Evolutionary conservation across 2,888 invertebrate genomes (phyloP).

Genomic region (Punctoribates punctum): DNA sequence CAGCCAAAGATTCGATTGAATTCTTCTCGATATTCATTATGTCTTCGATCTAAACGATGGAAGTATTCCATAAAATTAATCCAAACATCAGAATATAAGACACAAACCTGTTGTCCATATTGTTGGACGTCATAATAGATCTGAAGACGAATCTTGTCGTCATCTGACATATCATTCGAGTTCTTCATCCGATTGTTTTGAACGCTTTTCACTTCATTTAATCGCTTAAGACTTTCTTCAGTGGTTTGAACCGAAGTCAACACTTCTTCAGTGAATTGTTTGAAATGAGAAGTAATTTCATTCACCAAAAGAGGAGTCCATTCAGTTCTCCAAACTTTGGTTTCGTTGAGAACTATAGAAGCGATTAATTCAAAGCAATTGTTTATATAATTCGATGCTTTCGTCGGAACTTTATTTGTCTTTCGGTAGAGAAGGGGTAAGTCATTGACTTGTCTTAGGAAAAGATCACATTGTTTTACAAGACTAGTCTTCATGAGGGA

Average conservation of each 20-base stretch:
- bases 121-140: slow-evolving; percentile 76
- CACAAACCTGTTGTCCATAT: slow-evolving; percentile 63
- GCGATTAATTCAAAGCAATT: slow-evolving; percentile 62
- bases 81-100: not conserved
- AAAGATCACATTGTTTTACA: slow-evolving; percentile 42
- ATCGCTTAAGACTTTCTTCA: slow-evolving; percentile 83
- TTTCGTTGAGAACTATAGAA: slow-evolving; percentile 35
- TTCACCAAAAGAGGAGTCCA: slow-evolving; percentile 45
- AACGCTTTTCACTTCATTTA: slow-evolving; percentile 75
- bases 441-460: slow-evolving; percentile 66
- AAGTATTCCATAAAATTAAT: not conserved
- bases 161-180: slow-evolving; percentile 69
- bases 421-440: slow-evolving; percentile 87
- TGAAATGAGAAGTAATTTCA: slow-evolving; percentile 55
- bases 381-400: slow-evolving; percentile 74
- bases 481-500: slow-evolving; percentile 39
- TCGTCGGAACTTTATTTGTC: slow-evolving; percentile 79
- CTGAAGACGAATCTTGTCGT: slow-evolving; percentile 89
- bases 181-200: not conserved
- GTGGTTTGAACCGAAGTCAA: slow-evolving; percentile 89
- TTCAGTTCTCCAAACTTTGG: slow-evolving; percentile 51
- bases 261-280: slow-evolving; percentile 70
- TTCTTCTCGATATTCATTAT: slow-evolving; percentile 13
- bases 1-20: slow-evolving; percentile 28
- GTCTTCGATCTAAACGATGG: slow-evolving; percentile 32